phyloP scores from a whole-genome alignment of 2,113 vertebrate species.

The Galeopterus variegatus region DNA sequence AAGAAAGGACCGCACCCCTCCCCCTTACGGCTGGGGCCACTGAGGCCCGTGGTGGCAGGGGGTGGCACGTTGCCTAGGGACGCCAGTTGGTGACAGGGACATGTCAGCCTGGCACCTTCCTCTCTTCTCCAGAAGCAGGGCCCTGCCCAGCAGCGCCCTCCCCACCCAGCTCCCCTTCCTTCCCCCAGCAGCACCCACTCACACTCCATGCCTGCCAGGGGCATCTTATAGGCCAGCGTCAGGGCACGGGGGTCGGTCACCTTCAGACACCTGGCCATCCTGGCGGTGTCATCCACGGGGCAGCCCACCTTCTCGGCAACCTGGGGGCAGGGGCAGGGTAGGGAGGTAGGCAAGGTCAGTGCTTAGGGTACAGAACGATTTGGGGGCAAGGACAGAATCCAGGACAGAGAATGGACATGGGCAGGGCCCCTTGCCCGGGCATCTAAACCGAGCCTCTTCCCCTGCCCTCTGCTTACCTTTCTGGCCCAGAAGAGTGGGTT shows the following conservation, averaged over 20 bases:
- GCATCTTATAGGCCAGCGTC: constrained; percentile 90
- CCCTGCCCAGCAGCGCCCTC: accelerated
- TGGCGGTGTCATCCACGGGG: constrained; percentile 81
- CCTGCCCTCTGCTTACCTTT: constrained; percentile 84
- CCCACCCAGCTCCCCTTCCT: accelerated
- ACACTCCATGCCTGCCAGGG: constrained; percentile 85
- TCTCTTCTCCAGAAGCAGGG: too few relatives aligned
- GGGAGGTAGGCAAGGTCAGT: not conserved
- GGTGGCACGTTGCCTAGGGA: not conserved
- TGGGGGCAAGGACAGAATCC: not conserved
- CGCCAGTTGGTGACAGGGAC: accelerated
- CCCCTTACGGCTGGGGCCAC: too few relatives aligned
- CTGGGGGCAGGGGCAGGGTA: constrained; percentile 81
- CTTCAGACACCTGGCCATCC: constrained; percentile 92
- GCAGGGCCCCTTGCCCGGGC: accelerated
- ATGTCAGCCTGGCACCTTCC: accelerated
- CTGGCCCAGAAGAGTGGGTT: constrained; percentile 91
- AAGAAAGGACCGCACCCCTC: too few relatives aligned
- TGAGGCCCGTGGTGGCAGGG: not conserved
- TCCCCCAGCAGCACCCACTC: constrained; percentile 15
- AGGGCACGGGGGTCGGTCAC: constrained; percentile 88
- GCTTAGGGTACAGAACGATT: accelerated
- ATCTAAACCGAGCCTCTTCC: not conserved
- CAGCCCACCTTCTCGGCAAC: constrained; percentile 93
- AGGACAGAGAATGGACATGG: not conserved